Conservation (phyloP, 2,113 vertebrate genomes). For the Scopus umbretta region DNA sequence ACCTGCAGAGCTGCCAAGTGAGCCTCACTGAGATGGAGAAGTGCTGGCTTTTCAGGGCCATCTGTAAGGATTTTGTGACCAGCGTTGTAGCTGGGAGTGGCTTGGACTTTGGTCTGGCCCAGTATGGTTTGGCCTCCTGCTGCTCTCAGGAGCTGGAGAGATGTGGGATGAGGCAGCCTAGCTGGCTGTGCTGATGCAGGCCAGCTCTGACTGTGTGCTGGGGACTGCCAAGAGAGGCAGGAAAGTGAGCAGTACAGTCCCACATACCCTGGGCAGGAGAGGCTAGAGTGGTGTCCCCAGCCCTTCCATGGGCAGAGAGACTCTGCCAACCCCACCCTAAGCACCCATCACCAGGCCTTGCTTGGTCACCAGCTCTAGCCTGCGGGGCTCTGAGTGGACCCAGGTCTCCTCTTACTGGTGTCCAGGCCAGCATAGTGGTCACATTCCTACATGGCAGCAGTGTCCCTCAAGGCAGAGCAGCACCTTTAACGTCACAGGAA, state of each 20-base stretch:
- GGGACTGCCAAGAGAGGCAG: background rate
- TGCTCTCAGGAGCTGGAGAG: background rate
- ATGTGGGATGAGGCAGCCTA: background rate
- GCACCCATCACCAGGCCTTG: background rate
- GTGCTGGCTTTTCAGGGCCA: background rate
- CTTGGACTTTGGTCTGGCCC: background rate
- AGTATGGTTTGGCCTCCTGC: background rate
- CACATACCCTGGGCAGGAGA: background rate
- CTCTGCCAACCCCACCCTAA: background rate
- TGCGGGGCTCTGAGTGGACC: background rate
- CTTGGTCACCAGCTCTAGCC: background rate
- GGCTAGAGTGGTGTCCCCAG: background rate
- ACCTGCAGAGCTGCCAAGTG: background rate
- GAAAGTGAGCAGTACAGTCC: background rate
- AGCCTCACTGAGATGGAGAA: background rate
- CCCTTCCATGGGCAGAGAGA: rapidly evolving
- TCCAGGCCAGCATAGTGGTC: background rate
- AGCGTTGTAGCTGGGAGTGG: background rate
- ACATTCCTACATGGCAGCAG: rapidly evolving
- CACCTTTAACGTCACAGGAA: background rate
- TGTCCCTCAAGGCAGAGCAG: background rate
- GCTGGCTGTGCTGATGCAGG: background rate
- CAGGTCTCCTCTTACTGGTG: background rate
- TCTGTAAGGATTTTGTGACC: background rate
- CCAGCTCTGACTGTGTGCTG: background rate